These are phyloP conservation scores for Poecilia wingei DNA, from an alignment of 2,797 vertebrate genomes.

Conservation along the genomic window DNA sequence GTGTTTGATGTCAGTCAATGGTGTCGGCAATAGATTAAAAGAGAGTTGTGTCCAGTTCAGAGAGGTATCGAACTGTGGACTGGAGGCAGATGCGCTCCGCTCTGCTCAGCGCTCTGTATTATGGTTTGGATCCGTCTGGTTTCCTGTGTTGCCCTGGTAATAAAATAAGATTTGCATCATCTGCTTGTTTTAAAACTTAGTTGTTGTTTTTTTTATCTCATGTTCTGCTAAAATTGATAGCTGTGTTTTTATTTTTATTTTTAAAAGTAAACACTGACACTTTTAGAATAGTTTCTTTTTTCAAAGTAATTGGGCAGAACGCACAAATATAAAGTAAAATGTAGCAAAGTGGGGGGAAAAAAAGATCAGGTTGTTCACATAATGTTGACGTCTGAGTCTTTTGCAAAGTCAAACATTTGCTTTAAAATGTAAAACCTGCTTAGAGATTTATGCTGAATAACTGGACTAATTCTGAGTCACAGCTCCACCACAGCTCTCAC, in stretches of 20 bases:
- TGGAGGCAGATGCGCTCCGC: slow-evolving; percentile 32
- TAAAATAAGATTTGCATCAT: neutral
- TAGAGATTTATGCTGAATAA: neutral
- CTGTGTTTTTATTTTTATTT: neutral
- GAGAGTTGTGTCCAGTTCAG: slow-evolving; percentile 35
- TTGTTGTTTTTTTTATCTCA: neutral
- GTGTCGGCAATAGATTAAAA: slow-evolving; percentile 59
- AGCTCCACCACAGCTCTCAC: too few species aligned
- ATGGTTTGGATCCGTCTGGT: neutral
- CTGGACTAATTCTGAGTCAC: neutral
- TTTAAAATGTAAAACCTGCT: neutral
- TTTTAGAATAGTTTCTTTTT: neutral
- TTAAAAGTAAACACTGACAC: neutral
- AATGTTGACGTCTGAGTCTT: neutral
- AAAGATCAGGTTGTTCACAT: neutral
- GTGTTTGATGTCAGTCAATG: slow-evolving; percentile 50
- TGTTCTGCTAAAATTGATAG: neutral
- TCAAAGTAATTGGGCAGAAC: neutral
- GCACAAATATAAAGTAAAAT: neutral
- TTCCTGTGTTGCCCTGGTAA: neutral
- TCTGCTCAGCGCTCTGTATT: slow-evolving; percentile 16
- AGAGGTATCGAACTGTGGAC: slow-evolving; percentile 47
- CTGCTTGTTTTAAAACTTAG: neutral
- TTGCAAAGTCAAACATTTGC: neutral
- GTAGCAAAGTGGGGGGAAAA: neutral